Conservation (phyloP, 2,888 invertebrate species). For the Parnassius mnemosyne region DNA sequence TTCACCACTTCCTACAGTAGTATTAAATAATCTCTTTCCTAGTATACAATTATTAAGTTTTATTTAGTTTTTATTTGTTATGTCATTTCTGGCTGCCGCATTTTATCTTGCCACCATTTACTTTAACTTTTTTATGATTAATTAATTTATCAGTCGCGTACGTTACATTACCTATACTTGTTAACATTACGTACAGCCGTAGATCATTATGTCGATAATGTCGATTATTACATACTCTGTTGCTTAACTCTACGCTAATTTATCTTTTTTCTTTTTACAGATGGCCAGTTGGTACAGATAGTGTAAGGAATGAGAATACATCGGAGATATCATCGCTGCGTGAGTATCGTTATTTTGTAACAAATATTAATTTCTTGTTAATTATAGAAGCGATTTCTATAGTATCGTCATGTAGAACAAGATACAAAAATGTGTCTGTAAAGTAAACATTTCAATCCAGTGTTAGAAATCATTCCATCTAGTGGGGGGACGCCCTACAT, state of each 20-base stretch:
- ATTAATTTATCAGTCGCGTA: not conserved
- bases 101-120: not conserved
- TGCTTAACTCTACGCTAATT: conserved; percentile 15
- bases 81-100: not conserved
- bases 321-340: conserved; percentile 60
- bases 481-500: too few species aligned
- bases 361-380: too few species aligned
- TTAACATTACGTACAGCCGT: not conserved
- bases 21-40: too few species aligned
- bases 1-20: not conserved
- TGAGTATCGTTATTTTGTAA: conserved; percentile 44
- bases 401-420: too few species aligned
- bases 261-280: conserved; percentile 55
- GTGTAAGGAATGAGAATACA: conserved; percentile 71
- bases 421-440: too few species aligned
- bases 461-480: too few species aligned
- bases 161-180: not conserved
- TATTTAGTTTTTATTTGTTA: too few species aligned
- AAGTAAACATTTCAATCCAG: too few species aligned
- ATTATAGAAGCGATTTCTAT: too few species aligned
- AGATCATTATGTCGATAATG: not conserved
- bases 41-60: too few species aligned
- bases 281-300: conserved; percentile 54
- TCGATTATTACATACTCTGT: conserved; percentile 3
- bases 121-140: not conserved